Evolutionary conservation across 2,797 vertebrate species (phyloP).

Genomic region (Squalus acanthias): DNA sequence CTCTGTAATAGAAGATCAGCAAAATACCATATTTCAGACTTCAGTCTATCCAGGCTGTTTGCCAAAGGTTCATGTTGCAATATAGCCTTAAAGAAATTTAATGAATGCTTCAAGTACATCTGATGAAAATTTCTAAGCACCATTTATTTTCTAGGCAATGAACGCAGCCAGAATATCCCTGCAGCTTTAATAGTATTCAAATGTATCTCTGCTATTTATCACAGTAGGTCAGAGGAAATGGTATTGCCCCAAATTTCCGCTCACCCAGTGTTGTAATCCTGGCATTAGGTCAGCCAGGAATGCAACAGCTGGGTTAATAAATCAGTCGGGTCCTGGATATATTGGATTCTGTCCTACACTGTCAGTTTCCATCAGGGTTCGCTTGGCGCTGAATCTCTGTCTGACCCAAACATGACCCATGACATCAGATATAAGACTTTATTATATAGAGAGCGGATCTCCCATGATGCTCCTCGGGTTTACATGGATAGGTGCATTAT

Average conservation of each 20-base stretch:
- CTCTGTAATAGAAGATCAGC: not conserved
- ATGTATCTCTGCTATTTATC: not conserved
- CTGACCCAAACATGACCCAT: not conserved
- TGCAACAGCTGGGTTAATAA: not conserved
- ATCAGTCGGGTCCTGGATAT: not conserved
- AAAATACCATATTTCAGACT: not conserved
- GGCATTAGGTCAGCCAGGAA: not conserved
- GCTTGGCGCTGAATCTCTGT: not conserved
- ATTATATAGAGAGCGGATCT: not conserved
- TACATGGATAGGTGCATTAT: not conserved
- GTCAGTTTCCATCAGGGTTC: not conserved
- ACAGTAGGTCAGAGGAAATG: not conserved
- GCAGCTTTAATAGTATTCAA: not conserved
- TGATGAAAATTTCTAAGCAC: not conserved
- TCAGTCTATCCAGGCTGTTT: not conserved
- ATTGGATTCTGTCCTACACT: not conserved
- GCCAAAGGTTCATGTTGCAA: not conserved
- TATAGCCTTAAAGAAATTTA: not conserved
- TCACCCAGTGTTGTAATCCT: not conserved
- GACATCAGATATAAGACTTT: not conserved
- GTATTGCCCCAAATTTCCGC: not conserved
- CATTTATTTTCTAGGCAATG: not conserved
- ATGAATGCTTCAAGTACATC: not conserved
- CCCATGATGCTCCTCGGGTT: not conserved
- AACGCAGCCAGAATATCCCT: not conserved